phyloP scores from a whole-genome alignment of 30 jellyfish, hydroid and myxozoan genomes.

The Pseudorhiza aurosa region DNA sequence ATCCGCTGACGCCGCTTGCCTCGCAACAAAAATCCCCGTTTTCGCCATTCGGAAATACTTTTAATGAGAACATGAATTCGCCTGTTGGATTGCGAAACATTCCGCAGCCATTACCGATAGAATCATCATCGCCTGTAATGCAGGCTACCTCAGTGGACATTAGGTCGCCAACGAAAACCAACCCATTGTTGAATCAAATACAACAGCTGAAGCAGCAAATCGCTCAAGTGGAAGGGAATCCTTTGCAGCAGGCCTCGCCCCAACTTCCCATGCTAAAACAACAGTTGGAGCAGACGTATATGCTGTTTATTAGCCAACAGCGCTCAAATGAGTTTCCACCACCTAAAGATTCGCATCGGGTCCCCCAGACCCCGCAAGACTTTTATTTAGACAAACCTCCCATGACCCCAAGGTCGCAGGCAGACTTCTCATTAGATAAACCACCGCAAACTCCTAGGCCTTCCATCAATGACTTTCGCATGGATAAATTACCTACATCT shows the following conservation, averaged over 20 bases:
- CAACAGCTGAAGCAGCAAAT: conserved; percentile 74
- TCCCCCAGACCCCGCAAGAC: conserved; percentile 46
- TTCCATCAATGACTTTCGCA: conserved; percentile 26
- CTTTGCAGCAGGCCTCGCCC: conserved; percentile 33
- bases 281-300: conserved; percentile 51
- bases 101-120: conserved; percentile 52
- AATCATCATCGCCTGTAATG: conserved; percentile 49
- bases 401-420: conserved; percentile 66
- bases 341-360: conserved; percentile 20
- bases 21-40: conserved; percentile 70
- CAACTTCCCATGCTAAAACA: conserved; percentile 49
- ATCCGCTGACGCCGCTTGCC: conserved; percentile 52
- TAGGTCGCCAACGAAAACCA: conserved; percentile 61
- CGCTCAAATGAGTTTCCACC: conserved; percentile 44
- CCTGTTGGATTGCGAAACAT: conserved; percentile 48
- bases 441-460: conserved; percentile 72
- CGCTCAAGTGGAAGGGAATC: conserved; percentile 57
- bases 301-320: conserved; percentile 57
- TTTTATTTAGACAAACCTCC: conserved; percentile 63
- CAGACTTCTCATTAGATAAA: conserved; percentile 49
- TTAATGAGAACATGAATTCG: conserved; percentile 42
- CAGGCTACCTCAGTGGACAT: conserved; percentile 38
- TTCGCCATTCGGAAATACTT: conserved; percentile 57
- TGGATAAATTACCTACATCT: conserved; percentile 37
- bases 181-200: conserved; percentile 54